Base-by-base conservation (phyloP, 2,888 invertebrate species). In the Xylophagus ater region DNA sequence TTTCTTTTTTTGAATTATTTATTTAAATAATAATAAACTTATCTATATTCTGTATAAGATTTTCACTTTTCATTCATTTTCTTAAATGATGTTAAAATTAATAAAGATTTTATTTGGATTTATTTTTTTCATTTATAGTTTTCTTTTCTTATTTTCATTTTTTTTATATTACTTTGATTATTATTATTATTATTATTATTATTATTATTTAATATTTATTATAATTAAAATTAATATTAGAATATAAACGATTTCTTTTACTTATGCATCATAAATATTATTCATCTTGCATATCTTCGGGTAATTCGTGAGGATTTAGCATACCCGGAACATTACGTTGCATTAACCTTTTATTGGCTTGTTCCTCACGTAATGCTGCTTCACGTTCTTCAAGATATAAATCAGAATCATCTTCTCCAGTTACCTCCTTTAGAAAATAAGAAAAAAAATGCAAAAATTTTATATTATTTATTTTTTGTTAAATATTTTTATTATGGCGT, bases 361-460 rank as follows among this genome's bases (percentile, higher is more conserved):
- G 93, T 33, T 96, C 96, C 56, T 77, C 72, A 50, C 82, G 80
- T 48, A 98, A 75, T 42, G 89, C 82, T 48, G 76, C 77, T 66
- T 96, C 87, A 53, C 97, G 79, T 65, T 99, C 98, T 61, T 98
- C 98, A 58, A 99, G 70, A 70, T 87, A 98, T 58, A 98, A 72
- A 69, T 98, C 98, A 45, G 88, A 83, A 67, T 97, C 93, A 62
- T 98, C 97, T 65, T 94, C 94, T 30, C 98, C 98, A 19, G 94
- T 92, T 65, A 88, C 94, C 71, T 98, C 98, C 96, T 97, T 64
- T 4, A 69, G 60, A 38, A 28, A 37, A 42, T 15, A 48, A 25
- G 14, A 30, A 47, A 42, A 26, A 45, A 33, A 24, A n/a, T n/a
- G n/a, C n/a, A 14, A 31, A 31, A 41, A 31, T 29, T 6, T 13